Base-by-base conservation (phyloP, 2,888 invertebrate species). In the Zygothrica quintamaculata region DNA sequence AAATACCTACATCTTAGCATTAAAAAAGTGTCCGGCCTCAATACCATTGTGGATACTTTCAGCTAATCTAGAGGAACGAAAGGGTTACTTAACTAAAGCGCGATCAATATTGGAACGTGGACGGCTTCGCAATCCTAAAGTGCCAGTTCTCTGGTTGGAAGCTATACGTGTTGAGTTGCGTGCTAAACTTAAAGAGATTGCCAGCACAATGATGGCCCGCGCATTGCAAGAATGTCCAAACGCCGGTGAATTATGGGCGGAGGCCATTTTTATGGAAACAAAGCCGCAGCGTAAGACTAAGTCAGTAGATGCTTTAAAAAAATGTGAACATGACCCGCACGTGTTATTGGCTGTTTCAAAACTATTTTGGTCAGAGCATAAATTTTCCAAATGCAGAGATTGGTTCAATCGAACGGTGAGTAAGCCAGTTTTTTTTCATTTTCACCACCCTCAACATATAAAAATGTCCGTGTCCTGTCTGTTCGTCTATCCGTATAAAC, bases 271-370 rank as follows among this genome's bases (percentile, higher is more conserved):
- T 91, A 95, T 99, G 95, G 99, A 99, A 92, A 93, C 97, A 0
- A 93, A 98, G 37, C 98, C 99, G 1, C 98, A 98, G 90, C 93
- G 99, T 69, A 98, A 99, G 91, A 97, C 98, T 0, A 99, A 99
- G 92, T 98, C 98, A 67, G 94, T 99, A 48, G 99, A 99, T 91
- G 99, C 99, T 0, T 91, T 99, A 39, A 98, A 99, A 90, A 96
- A 98, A 89, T 99, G 99, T 90, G 99, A 99, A 91, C 99, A 99
- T 90, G 98, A 99, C 92, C 96, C 99, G 0, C 94, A 98, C 89
- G 99, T 99, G 0, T 92, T 99, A 18, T 92, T 99, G 50, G 98
- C 99, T 0, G 98, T 98, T 0, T 98, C 99, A 0, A 98, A 98
- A 90, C 92, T 99, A 62, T 98, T 99, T 91, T 99, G 99, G 99